These are phyloP conservation scores for Odocoileus hemionus DNA, from an alignment of 2,113 vertebrate species.

Conservation along the genomic window DNA sequence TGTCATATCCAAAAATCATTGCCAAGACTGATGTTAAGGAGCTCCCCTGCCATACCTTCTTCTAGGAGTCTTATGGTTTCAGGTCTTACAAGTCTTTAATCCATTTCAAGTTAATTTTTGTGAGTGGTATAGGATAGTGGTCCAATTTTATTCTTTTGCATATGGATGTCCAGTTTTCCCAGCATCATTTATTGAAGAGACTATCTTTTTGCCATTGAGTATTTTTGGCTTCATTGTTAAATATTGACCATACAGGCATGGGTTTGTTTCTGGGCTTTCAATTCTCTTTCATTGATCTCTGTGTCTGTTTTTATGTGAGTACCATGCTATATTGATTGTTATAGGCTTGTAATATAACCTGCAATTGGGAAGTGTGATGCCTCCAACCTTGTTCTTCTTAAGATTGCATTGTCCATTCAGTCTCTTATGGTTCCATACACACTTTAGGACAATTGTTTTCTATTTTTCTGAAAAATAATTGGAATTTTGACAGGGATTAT, in stretches of 20 bases:
- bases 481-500: not conserved
- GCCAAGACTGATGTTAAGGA: not conserved
- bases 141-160: not conserved
- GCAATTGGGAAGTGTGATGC: not conserved
- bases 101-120: not conserved
- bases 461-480: not conserved
- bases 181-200: not conserved
- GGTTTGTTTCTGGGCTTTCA: not conserved
- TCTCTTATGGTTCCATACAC: not conserved
- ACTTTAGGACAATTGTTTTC: not conserved
- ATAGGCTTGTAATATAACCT: not conserved
- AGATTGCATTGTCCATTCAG: not conserved
- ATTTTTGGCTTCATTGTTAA: not conserved
- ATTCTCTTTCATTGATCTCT: not conserved
- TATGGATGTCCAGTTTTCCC: not conserved
- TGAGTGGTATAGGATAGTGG: not conserved
- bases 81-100: not conserved
- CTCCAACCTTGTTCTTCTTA: not conserved
- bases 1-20: not conserved
- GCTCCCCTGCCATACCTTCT: not conserved
- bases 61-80: not conserved
- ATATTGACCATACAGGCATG: not conserved
- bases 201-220: not conserved
- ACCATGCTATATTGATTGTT: not conserved
- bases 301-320: not conserved